A percentile compares a stretch with the other conserved stretches of the same genome.
Conservation (phyloP, 2,888 invertebrate genomes). For the Morinoia aosen region DNA sequence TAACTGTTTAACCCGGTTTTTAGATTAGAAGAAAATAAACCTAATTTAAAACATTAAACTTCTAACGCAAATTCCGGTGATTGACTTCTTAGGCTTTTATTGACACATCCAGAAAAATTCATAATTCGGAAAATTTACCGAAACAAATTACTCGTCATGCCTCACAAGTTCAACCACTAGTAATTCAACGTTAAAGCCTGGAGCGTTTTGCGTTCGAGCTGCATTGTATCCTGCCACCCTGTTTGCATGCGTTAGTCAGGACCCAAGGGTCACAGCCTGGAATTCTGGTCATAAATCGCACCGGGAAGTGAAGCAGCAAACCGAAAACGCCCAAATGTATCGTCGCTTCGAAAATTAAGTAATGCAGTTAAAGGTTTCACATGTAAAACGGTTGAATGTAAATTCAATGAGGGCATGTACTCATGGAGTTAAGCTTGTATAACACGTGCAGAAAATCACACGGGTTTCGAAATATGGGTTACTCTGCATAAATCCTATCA, state of each 20-base stretch:
- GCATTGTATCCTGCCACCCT: background rate
- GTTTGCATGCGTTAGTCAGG: background rate
- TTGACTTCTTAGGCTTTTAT: too few relatives aligned
- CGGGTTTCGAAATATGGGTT: background rate
- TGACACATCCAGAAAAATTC: too few relatives aligned
- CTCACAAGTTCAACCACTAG: background rate
- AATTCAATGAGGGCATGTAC: background rate
- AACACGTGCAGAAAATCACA: background rate
- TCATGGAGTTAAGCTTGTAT: background rate
- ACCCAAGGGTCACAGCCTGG: background rate
- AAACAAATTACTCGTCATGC: background rate
- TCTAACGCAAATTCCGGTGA: too few relatives aligned
- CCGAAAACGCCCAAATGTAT: background rate
- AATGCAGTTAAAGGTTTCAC: background rate
- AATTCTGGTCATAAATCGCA: background rate
- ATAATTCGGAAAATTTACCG: too few relatives aligned
- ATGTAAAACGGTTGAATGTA: background rate
- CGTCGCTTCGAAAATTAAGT: background rate
- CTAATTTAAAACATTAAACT: too few relatives aligned
- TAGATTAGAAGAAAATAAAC: too few relatives aligned
- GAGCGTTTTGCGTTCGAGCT: background rate
- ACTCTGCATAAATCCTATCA: conserved; percentile 31
- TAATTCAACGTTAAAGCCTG: background rate
- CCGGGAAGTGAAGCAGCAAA: background rate
- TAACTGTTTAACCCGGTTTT: too few relatives aligned